Base-by-base conservation (phyloP, 2,113 vertebrate species). In the Tachysurus fulvidraco region DNA sequence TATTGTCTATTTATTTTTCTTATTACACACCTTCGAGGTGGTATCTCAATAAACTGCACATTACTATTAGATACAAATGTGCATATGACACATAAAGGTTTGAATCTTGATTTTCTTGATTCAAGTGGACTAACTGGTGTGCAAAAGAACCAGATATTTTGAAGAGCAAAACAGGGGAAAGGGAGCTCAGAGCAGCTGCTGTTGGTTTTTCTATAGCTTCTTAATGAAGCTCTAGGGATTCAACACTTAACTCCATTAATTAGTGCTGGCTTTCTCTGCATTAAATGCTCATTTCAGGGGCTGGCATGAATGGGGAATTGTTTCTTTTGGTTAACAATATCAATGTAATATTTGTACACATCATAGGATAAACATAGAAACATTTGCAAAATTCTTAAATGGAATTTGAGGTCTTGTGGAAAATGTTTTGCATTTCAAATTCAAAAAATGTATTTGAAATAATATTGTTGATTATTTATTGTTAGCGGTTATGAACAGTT, bases 171-270 rank as follows among this genome's bases (percentile, higher is more conserved):
- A 59, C 65, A 52, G 74, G 89, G 86, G 25, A 76, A 81, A 71
- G 83, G 89, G 88, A 92, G 91, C 91, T 73, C 78, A 2, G 81
- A 91, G 91, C 93, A 94, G 94, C 93, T 93, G 93, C 91, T 90
- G 91, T 90, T 80, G 28, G 80, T 90, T 83, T 83, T 54, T 89
- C 91, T 81, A 50, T 84, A 88, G 90, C 89, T 81, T 85, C 91
- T 90, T 94, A 93, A 94, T 94, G 94, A 94, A 93, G 89, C 93
- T 93, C 94, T 60, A 6, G 92, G 91, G 93, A 92, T 59, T 81
- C 82, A 21, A 82, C 89, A 91, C 93, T 90, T 90, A 91, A 89
- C 93, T 92, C 93, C 93, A 93, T 91, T 95, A 93, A 88, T 94
- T 93, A 94, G 89, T 93, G 93, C 92, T 92, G 94, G 91, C 94